These are phyloP conservation scores for Eptesicus fuscus DNA, from an alignment of 2,113 vertebrate species.

Conservation along the genomic window DNA sequence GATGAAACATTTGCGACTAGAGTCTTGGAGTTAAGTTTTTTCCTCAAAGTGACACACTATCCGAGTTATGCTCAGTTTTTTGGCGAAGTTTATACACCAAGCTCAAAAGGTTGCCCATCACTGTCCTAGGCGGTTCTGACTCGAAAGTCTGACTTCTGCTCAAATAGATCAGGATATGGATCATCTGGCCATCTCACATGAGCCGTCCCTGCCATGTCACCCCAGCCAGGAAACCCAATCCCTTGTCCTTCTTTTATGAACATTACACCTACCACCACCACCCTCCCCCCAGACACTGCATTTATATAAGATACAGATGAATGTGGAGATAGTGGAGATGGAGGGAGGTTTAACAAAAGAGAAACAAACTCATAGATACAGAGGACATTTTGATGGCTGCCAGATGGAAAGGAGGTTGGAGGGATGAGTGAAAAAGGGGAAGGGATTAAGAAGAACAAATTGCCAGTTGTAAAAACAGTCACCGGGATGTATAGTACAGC, in stretches of 20 bases:
- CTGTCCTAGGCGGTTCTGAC: background rate
- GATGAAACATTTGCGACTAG: no score
- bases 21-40: no score
- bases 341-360: background rate
- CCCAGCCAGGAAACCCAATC: background rate
- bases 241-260: background rate
- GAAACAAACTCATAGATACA: background rate
- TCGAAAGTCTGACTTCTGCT: background rate
- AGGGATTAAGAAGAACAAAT: background rate
- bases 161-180: accelerated
- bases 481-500: background rate
- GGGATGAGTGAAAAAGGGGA: background rate
- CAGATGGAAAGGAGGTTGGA: background rate
- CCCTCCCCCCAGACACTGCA: background rate
- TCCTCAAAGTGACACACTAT: no score
- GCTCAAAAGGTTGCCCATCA: no score
- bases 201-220: background rate
- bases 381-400: background rate
- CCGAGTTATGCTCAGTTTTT: no score
- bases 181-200: background rate
- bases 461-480: background rate
- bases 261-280: no score
- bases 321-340: background rate
- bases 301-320: background rate
- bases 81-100: no score